Percentiles rank a stretch among this genome's conserved stretches.
Evolutionary conservation across 2,113 vertebrate species (phyloP).

Genomic region (Dipodomys stephensi): DNA sequence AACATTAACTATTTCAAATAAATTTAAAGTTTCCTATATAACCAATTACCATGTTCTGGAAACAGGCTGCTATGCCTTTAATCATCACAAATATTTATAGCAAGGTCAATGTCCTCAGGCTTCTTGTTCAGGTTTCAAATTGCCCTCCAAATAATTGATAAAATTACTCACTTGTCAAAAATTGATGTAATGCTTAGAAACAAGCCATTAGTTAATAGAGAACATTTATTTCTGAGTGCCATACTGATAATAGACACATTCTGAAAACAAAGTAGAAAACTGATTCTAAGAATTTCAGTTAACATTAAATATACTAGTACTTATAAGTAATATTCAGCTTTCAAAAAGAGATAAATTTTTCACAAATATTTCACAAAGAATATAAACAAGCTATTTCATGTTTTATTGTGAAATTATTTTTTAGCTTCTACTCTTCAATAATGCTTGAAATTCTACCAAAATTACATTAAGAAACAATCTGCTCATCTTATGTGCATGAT

Average conservation of each 20-base stretch:
- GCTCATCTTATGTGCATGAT: background rate
- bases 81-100: conserved; percentile 83
- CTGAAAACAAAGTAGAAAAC: conserved; percentile 12
- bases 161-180: conserved; percentile 81
- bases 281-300: conserved; percentile 50
- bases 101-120: conserved; percentile 67
- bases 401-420: background rate
- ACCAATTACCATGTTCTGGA: conserved; percentile 16
- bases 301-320: conserved; percentile 22
- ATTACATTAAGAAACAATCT: background rate
- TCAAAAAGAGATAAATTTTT: conserved; percentile 9
- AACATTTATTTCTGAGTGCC: conserved; percentile 67
- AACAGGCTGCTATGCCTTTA: conserved; percentile 69
- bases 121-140: conserved; percentile 78
- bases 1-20: background rate
- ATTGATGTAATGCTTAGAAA: conserved; percentile 73
- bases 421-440: background rate
- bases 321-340: background rate
- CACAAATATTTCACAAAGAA: background rate
- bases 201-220: conserved; percentile 73
- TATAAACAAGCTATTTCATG: background rate
- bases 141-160: conserved; percentile 73
- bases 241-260: conserved; percentile 34
- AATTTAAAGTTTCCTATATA: conserved; percentile 32
- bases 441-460: background rate